Conservation (phyloP, 2,888 invertebrate genomes). For the Agrypnus murinus region DNA sequence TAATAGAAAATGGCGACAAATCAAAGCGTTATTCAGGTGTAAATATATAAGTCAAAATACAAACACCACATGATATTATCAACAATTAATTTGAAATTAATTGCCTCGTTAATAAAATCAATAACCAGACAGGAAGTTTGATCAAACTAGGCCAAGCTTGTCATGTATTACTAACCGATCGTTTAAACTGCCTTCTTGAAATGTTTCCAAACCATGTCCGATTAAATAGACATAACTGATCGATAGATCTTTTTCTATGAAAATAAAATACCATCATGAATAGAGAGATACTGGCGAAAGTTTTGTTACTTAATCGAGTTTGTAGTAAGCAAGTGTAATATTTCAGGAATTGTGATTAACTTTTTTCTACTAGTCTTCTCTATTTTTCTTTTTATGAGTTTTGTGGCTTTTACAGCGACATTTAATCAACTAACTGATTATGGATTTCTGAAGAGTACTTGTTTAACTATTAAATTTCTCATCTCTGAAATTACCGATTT, state of each 20-base stretch:
- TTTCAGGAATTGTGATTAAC: too few relatives aligned
- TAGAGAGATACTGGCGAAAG: conserved; percentile 28
- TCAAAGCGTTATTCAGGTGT: neutral
- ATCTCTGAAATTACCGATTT: too few relatives aligned
- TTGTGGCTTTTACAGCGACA: too few relatives aligned
- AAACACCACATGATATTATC: conserved; percentile 15
- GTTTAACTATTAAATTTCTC: too few relatives aligned
- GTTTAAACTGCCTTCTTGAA: conserved; percentile 25
- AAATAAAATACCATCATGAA: conserved; percentile 23
- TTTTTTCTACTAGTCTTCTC: too few relatives aligned
- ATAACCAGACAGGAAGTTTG: conserved; percentile 26
- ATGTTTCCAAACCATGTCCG: conserved; percentile 16
- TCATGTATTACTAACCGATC: conserved; percentile 12
- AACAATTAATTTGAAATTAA: conserved; percentile 32
- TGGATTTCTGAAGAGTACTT: too few relatives aligned
- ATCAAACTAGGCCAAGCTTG: conserved; percentile 17
- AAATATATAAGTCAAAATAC: conserved; percentile 3
- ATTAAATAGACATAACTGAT: conserved; percentile 25
- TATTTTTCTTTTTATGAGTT: too few relatives aligned
- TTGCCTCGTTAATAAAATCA: conserved; percentile 22
- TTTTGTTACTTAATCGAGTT: conserved; percentile 29
- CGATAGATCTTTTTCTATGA: conserved; percentile 23
- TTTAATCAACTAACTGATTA: too few relatives aligned
- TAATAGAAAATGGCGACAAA: neutral
- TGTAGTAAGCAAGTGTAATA: conserved; percentile 4